Conservation (phyloP, 1,140 invertebrate genomes). For the Bilobella aurantiaca region DNA sequence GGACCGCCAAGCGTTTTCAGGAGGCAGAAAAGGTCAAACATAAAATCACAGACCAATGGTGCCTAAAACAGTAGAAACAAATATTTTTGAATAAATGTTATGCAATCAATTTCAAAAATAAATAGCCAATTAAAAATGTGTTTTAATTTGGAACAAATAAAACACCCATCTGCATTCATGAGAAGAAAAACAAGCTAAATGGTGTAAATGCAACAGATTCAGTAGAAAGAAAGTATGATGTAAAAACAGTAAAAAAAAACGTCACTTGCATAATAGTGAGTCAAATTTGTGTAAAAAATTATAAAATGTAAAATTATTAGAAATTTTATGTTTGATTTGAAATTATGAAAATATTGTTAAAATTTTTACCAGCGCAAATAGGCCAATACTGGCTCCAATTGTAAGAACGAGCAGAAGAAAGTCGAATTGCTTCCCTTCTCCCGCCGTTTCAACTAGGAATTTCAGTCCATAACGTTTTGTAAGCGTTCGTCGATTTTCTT, state of each 20-base stretch:
- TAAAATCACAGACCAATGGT: not conserved
- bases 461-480: constrained; percentile 47
- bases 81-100: not conserved
- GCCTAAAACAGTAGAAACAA: not conserved
- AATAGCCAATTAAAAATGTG: not conserved
- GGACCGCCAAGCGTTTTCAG: not conserved
- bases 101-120: not conserved
- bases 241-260: not conserved
- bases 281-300: not conserved
- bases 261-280: not conserved
- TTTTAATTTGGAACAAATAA: not conserved
- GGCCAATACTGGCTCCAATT: constrained; percentile 46
- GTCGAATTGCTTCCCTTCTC: constrained; percentile 44
- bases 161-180: not conserved
- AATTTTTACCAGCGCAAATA: constrained; percentile 43
- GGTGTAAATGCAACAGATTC: not conserved
- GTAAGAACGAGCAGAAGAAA: constrained; percentile 44
- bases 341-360: not conserved
- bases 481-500: constrained; percentile 35
- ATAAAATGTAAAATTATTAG: not conserved
- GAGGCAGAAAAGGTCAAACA: constrained; percentile 6
- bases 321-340: not conserved
- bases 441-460: constrained; percentile 45
- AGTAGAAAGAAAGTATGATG: not conserved
- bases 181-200: not conserved